Percentiles rank a stretch among this genome's conserved stretches.
These are phyloP conservation scores for Perca flavescens DNA, from an alignment of 2,113 vertebrate species.

Conservation along the genomic window DNA sequence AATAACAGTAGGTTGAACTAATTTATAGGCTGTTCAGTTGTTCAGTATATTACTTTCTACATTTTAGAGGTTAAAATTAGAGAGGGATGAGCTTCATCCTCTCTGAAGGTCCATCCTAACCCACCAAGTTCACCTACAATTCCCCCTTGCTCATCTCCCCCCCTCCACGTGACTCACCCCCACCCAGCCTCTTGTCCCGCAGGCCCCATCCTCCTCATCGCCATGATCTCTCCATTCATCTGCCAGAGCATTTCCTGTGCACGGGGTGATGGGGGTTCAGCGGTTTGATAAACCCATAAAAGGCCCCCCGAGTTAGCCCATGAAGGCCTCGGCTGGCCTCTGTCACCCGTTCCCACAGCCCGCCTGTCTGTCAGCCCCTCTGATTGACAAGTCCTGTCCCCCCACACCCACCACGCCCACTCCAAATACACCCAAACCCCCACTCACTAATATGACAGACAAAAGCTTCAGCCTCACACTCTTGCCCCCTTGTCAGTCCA, in stretches of 20 bases:
- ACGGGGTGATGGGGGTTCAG: constrained; percentile 69
- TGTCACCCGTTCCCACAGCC: constrained; percentile 79
- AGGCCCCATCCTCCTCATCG: constrained; percentile 61
- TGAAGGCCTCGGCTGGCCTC: constrained; percentile 73
- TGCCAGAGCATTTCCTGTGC: constrained; percentile 75
- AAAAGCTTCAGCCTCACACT: constrained; percentile 40
- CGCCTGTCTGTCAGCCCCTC: constrained; percentile 72
- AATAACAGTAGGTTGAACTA: not conserved
- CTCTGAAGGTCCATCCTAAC: not conserved
- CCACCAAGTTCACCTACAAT: constrained; percentile 49
- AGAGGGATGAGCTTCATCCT: not conserved
- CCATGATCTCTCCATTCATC: constrained; percentile 84
- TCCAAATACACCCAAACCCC: constrained; percentile 15
- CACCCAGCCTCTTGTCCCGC: constrained; percentile 28
- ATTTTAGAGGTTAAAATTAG: not conserved
- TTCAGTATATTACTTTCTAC: not conserved
- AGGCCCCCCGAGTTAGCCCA: constrained; percentile 71
- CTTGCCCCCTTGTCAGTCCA: constrained; percentile 36
- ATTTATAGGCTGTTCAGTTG: not conserved
- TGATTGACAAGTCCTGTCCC: constrained; percentile 75
- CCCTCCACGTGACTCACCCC: constrained; percentile 17
- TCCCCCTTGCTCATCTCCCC: constrained; percentile 2
- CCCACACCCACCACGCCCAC: constrained; percentile 40
- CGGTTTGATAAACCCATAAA: constrained; percentile 82
- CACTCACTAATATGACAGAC: constrained; percentile 53